These are phyloP conservation scores for Eilema caniola DNA, from an alignment of 2,888 invertebrate genomes.

Conservation along the genomic window DNA sequence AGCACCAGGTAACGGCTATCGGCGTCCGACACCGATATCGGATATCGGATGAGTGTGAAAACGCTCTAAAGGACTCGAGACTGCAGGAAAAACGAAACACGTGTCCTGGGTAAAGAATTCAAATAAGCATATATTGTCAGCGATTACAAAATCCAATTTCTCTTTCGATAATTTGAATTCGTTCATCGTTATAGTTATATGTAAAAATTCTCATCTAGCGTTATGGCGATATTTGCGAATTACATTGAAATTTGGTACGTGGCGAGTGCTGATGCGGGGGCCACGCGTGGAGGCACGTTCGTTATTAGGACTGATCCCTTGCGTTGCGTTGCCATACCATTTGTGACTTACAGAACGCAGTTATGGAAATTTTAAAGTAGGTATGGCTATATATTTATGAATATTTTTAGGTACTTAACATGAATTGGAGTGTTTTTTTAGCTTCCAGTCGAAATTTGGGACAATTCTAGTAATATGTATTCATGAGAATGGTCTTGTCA, in stretches of 20 bases:
- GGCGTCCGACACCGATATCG: no score
- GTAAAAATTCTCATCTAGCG: conserved; percentile 40
- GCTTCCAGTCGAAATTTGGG: not conserved
- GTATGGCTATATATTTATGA: not conserved
- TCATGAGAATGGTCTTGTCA: no score
- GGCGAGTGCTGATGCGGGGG: conserved; percentile 51
- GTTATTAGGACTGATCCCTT: conserved; percentile 46
- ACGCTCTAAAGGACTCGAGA: no score
- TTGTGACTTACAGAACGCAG: not conserved
- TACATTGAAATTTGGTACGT: conserved; percentile 57
- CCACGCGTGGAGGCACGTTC: conserved; percentile 56
- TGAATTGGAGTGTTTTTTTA: no score
- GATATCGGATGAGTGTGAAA: no score
- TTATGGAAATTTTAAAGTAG: conserved; percentile 9
- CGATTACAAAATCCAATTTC: conserved; percentile 7
- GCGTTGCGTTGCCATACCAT: conserved; percentile 24
- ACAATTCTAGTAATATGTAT: not conserved
- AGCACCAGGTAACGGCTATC: no score
- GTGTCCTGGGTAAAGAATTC: not conserved
- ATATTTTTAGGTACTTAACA: no score
- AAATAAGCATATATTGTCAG: not conserved
- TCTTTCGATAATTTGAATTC: conserved; percentile 22
- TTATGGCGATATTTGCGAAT: conserved; percentile 38
- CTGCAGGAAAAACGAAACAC: no score
- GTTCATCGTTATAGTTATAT: conserved; percentile 21